These are phyloP conservation scores for Aeoliscus strigatus DNA, from an alignment of 2,797 vertebrate genomes.

Conservation along the genomic window DNA sequence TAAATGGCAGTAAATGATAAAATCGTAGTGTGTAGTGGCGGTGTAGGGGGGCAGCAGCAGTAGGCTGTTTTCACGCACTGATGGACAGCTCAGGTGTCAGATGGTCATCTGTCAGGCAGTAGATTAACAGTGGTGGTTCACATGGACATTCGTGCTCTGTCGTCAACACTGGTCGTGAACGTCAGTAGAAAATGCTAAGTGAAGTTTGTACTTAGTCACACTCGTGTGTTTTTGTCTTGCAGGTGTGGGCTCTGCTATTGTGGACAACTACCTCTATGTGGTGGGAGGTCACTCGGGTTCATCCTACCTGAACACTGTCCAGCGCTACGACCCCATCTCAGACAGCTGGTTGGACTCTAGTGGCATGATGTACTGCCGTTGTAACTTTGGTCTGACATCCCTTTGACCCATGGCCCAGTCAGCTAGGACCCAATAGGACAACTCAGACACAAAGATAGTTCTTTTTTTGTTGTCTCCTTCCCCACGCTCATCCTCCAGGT, in stretches of 20 bases:
- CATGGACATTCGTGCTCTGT: too few species aligned
- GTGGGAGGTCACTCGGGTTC: constrained; percentile 97
- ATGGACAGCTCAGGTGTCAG: too few species aligned
- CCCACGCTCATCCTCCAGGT: constrained; percentile 59
- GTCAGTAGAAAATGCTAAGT: too few species aligned
- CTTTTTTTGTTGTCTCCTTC: constrained; percentile 59
- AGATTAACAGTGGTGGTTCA: too few species aligned
- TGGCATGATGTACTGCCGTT: constrained; percentile 95
- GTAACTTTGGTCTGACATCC: constrained; percentile 96
- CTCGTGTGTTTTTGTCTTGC: not conserved
- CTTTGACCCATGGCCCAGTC: constrained; percentile 80
- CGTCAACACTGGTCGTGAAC: too few species aligned
- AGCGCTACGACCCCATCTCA: constrained; percentile 92
- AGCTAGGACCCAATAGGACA: constrained; percentile 59
- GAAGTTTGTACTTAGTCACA: too few species aligned
- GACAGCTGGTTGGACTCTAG: constrained; percentile 95
- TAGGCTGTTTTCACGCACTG: too few species aligned
- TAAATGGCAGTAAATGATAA: too few species aligned
- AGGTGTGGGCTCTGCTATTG: constrained; percentile 95
- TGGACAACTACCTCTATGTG: constrained; percentile 96
- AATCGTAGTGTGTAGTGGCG: too few species aligned
- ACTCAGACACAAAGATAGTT: constrained; percentile 56
- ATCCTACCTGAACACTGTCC: constrained; percentile 95
- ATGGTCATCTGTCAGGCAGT: too few species aligned
- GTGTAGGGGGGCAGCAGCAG: too few species aligned